These are phyloP conservation scores for Drosophila tripunctata DNA, from an alignment of 2,888 invertebrate species.

Conservation along the genomic window DNA sequence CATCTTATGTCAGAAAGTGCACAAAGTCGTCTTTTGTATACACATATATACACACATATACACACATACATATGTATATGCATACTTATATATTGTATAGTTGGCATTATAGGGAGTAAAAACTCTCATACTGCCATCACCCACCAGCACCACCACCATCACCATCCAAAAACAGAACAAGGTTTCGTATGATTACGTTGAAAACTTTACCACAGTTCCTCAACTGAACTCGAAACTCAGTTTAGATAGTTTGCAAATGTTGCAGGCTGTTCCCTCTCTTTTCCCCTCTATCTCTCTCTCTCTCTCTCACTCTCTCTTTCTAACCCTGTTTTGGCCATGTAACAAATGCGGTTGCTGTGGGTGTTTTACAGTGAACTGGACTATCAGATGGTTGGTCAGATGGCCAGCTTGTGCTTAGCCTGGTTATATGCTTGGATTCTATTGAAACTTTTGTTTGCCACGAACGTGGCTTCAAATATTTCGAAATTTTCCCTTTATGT, in stretches of 20 bases:
- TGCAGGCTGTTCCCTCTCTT: conserved; percentile 36
- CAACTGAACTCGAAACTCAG: conserved; percentile 71
- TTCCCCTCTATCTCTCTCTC: neutral
- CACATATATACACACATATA: conserved; percentile 24
- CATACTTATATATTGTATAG: conserved; percentile 7
- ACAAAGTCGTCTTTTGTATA: conserved; percentile 78
- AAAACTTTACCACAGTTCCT: conserved; percentile 78
- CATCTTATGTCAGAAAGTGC: conserved; percentile 74
- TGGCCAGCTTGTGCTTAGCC: conserved; percentile 41
- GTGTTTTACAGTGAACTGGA: conserved; percentile 62
- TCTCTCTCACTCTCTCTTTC: neutral
- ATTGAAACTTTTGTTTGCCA: conserved; percentile 78
- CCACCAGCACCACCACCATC: conserved; percentile 51
- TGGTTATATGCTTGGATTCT: conserved; percentile 66
- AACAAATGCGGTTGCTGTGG: conserved; percentile 69
- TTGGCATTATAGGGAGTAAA: conserved; percentile 21
- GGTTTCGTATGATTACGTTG: conserved; percentile 77
- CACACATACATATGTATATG: neutral
- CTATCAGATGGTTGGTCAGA: conserved; percentile 26
- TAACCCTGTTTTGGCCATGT: conserved; percentile 23
- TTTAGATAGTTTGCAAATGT: conserved; percentile 77
- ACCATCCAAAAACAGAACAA: too few relatives aligned
- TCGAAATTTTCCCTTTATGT: conserved; percentile 53
- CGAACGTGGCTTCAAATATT: conserved; percentile 72
- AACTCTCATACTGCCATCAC: conserved; percentile 21